Evolutionary conservation across 2,888 invertebrate species (phyloP).

Genomic region (Phyto melanocephala): DNA sequence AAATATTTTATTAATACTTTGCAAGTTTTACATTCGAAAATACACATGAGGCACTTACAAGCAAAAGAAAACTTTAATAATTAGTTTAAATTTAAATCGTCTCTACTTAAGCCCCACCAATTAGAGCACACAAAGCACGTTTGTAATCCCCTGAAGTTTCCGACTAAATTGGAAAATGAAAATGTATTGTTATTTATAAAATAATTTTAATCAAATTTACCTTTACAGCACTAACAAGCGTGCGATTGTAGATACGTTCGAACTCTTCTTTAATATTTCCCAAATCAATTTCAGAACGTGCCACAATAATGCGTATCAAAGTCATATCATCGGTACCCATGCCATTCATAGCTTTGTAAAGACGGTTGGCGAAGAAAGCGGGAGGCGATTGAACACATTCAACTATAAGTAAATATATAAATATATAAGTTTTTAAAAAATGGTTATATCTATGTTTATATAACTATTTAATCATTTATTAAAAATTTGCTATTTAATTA

Average conservation of each 20-base stretch:
- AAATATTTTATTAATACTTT: not conserved
- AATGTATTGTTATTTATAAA: too few relatives aligned
- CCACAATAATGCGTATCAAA: conserved; percentile 84
- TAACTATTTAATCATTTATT: too few relatives aligned
- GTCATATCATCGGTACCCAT: conserved; percentile 85
- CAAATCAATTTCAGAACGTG: conserved; percentile 84
- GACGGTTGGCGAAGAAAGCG: conserved; percentile 83
- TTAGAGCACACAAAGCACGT: conserved; percentile 53
- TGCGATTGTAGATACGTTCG: conserved; percentile 84
- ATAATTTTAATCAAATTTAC: conserved; percentile 74
- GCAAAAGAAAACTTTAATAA: not conserved
- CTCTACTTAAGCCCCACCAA: conserved; percentile 44
- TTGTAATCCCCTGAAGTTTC: conserved; percentile 62
- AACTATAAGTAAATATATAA: conserved; percentile 81
- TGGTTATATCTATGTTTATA: too few relatives aligned
- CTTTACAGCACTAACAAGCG: conserved; percentile 82
- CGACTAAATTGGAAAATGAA: conserved; percentile 24
- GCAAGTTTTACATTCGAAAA: not conserved
- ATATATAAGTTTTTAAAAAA: too few relatives aligned
- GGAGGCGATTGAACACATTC: conserved; percentile 84
- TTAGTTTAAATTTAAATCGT: not conserved
- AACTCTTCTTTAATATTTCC: conserved; percentile 84
- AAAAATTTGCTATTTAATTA: too few relatives aligned
- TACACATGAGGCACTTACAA: not conserved
- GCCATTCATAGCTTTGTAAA: conserved; percentile 84